These are phyloP conservation scores for Oostethus manadensis DNA, from an alignment of 2,113 vertebrate genomes.

Conservation along the genomic window DNA sequence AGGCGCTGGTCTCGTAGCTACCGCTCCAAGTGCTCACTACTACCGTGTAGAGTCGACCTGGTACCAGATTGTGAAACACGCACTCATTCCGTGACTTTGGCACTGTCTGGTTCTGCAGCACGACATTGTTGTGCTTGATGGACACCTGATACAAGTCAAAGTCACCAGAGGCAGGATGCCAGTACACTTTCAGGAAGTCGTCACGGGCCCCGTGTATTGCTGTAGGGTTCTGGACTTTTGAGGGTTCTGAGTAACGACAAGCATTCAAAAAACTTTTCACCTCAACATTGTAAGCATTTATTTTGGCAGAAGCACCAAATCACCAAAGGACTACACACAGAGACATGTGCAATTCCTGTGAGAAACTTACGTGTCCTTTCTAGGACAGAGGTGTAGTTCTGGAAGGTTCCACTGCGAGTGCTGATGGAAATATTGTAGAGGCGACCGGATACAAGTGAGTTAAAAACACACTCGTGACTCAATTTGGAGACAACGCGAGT, in stretches of 20 bases:
- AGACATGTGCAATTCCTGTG: not conserved
- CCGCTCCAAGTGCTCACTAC: constrained; percentile 87
- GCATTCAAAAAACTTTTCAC: not conserved
- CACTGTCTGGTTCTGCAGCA: constrained; percentile 80
- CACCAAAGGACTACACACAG: not conserved
- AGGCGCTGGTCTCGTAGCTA: constrained; percentile 79
- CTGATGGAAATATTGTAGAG: constrained; percentile 86
- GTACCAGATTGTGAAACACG: constrained; percentile 80
- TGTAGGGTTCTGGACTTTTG: constrained; percentile 81
- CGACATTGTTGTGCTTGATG: constrained; percentile 88
- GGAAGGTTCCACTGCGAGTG: constrained; percentile 80
- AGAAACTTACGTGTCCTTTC: constrained; percentile 82
- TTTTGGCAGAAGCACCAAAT: too few relatives aligned
- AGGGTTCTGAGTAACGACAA: constrained; percentile 75
- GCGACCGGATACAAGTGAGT: constrained; percentile 82
- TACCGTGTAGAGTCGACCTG: constrained; percentile 89
- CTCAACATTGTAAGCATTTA: too few relatives aligned
- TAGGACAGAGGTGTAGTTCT: constrained; percentile 80
- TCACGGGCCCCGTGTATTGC: constrained; percentile 87
- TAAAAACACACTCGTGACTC: constrained; percentile 83
- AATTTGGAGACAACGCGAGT: constrained; percentile 74
- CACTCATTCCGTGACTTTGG: constrained; percentile 81
- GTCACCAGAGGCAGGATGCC: constrained; percentile 86
- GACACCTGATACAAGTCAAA: constrained; percentile 87
- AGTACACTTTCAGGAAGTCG: constrained; percentile 89